A percentile compares a stretch with the other conserved stretches of the same genome.
Evolutionary conservation across 2,888 invertebrate genomes (phyloP).

Genomic region (Andricus quercusramuli): DNA sequence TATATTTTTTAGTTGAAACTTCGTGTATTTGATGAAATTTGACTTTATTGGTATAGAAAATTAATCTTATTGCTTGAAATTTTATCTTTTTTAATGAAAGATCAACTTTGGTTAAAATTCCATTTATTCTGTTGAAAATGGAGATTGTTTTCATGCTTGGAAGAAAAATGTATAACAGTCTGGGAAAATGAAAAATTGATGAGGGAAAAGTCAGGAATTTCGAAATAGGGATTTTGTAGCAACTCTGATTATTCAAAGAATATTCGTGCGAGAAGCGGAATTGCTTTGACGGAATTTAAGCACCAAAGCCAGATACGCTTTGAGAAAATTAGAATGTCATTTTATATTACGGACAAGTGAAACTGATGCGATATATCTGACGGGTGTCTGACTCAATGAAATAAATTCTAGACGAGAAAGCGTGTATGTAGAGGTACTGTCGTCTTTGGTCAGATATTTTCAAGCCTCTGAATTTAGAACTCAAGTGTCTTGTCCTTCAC

Average conservation of each 20-base stretch:
- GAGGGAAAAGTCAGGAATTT: too few relatives aligned
- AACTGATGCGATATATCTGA: background rate
- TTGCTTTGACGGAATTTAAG: background rate
- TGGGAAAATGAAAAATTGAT: too few relatives aligned
- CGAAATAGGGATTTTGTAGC: too few relatives aligned
- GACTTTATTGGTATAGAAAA: too few relatives aligned
- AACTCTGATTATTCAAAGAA: background rate
- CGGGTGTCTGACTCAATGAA: background rate
- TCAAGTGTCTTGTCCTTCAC: background rate
- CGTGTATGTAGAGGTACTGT: background rate
- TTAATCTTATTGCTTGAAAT: too few relatives aligned
- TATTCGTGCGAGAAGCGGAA: background rate
- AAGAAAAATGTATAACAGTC: too few relatives aligned
- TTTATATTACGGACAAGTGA: background rate
- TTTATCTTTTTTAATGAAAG: too few relatives aligned
- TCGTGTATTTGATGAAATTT: too few relatives aligned
- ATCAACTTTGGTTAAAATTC: too few relatives aligned
- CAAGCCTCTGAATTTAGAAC: background rate
- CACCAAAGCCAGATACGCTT: background rate
- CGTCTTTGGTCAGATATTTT: background rate
- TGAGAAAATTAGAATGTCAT: background rate
- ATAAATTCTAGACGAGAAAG: slow-evolving; percentile 2
- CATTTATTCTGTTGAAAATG: too few relatives aligned
- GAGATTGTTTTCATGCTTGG: too few relatives aligned
- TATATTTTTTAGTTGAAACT: too few relatives aligned